These are phyloP conservation scores for Eunapius fragilis DNA, from an alignment of 37 sponge, comb jelly and placozoan genomes.

Conservation along the genomic window DNA sequence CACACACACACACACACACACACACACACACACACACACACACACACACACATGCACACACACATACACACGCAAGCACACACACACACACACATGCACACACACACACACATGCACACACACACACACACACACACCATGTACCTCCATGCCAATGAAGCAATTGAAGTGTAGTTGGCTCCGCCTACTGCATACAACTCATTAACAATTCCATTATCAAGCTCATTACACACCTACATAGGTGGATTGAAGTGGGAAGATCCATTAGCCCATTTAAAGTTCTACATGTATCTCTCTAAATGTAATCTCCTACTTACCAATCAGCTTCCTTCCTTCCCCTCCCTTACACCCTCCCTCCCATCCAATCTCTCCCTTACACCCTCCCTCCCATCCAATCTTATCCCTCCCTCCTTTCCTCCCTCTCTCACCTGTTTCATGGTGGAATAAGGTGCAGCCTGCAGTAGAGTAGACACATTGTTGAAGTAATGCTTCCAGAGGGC, in stretches of 20 bases:
- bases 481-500: not conserved
- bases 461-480: not conserved
- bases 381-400: not conserved
- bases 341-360: not conserved
- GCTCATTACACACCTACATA: slow-evolving; percentile 18
- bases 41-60: too few species aligned
- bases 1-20: too few species aligned
- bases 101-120: not conserved
- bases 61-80: not conserved
- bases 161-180: slow-evolving; percentile 65
- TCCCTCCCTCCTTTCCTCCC: not conserved
- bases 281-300: too few species aligned
- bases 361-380: not conserved
- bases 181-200: slow-evolving; percentile 48
- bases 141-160: slow-evolving; percentile 32
- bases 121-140: not conserved
- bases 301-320: not conserved
- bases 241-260: too few species aligned
- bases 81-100: not conserved
- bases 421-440: not conserved
- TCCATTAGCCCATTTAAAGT: too few species aligned
- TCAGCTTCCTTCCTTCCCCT: not conserved
- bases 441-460: not conserved
- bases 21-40: too few species aligned
- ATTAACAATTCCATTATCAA: slow-evolving; percentile 20